These are phyloP conservation scores for Bambusicola thoracicus DNA, from an alignment of 2,113 vertebrate genomes.

Conservation along the genomic window DNA sequence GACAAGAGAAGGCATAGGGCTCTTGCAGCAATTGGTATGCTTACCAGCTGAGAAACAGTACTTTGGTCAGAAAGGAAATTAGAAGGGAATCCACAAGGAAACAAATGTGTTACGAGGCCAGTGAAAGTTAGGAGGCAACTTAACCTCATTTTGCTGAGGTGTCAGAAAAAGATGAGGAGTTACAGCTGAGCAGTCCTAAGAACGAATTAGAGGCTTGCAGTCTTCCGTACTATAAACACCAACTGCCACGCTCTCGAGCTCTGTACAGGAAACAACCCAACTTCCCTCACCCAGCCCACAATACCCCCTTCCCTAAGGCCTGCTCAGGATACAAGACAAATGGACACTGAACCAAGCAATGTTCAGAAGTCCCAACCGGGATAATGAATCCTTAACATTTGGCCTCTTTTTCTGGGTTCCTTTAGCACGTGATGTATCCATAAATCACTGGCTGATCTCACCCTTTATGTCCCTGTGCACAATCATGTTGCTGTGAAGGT, in stretches of 20 bases:
- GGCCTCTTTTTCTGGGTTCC: neutral
- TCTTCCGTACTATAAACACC: neutral
- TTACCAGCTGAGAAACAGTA: neutral
- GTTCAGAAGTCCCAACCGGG: neutral
- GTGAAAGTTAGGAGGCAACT: neutral
- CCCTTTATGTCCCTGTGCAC: constrained; percentile 98
- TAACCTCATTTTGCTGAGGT: neutral
- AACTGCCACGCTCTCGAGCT: neutral
- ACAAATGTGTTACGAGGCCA: neutral
- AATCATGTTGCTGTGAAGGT: constrained; percentile 98
- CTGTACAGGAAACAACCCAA: neutral
- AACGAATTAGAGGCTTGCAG: neutral
- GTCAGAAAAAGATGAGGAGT: neutral
- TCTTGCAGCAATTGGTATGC: neutral
- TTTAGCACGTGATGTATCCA: fast-evolving
- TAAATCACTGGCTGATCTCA: constrained; percentile 51
- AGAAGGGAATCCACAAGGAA: neutral
- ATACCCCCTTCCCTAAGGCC: neutral
- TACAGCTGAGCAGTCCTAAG: neutral
- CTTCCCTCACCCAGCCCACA: neutral
- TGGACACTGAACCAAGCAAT: neutral
- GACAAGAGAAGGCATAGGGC: neutral
- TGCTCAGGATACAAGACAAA: neutral
- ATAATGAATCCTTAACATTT: neutral
- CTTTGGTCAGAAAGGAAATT: neutral